phyloP scores from a whole-genome alignment of 1,140 invertebrate genomes.

The Coelopa frigida region DNA sequence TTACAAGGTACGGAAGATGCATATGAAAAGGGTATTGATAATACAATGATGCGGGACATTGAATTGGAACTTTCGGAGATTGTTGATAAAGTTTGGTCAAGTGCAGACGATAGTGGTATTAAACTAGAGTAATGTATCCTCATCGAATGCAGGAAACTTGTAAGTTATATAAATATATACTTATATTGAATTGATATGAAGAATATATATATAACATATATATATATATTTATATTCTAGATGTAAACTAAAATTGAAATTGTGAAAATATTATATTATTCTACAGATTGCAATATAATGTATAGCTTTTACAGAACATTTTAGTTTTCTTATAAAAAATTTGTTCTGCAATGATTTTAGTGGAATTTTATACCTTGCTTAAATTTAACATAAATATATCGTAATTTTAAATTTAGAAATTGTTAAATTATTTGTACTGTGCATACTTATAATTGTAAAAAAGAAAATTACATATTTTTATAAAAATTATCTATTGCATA shows the following conservation, averaged over 20 bases:
- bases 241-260: conserved; percentile 4
- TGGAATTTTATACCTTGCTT: too few relatives aligned
- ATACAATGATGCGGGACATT: conserved; percentile 34
- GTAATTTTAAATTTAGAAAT: conserved; percentile 3
- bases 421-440: conserved; percentile 4
- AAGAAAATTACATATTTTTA: conserved; percentile 20
- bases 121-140: conserved; percentile 34
- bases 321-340: conserved; percentile 3
- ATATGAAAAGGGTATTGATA: conserved; percentile 35
- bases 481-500: conserved; percentile 19
- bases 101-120: conserved; percentile 38
- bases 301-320: conserved; percentile 8
- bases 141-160: too few relatives aligned
- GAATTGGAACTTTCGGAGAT: conserved; percentile 38
- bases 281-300: conserved; percentile 11
- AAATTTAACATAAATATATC: conserved; percentile 3
- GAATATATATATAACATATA: conserved; percentile 5
- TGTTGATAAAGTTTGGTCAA: conserved; percentile 26
- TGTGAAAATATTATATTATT: conserved; percentile 9
- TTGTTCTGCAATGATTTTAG: too few relatives aligned
- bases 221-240: conserved; percentile 3
- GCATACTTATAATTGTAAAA: conserved; percentile 11
- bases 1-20: conserved; percentile 31
- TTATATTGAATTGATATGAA: too few relatives aligned
- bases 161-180: too few relatives aligned